Base-by-base conservation (phyloP, 2,113 vertebrate species). In the Aegotheles bennettii region DNA sequence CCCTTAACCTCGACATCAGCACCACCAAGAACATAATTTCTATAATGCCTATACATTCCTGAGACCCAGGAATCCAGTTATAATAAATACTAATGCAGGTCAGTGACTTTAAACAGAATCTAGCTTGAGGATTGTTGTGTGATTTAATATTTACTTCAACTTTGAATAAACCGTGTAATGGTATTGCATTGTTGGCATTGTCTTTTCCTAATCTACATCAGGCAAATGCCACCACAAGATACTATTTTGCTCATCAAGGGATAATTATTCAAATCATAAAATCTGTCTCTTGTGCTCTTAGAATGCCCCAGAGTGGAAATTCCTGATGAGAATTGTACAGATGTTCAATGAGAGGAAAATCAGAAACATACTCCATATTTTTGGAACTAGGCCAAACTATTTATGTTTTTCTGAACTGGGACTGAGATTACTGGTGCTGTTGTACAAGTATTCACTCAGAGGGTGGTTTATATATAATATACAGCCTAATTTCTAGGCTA, bases 401-500 rank as follows among this genome's bases (percentile, higher is more conserved):
- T 95, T 87, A 48, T 91, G 63, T 95, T 91, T 38, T 84, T 94
- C 47, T 91, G 79, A 94, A 38, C 80, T 64, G 54, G 91, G 83
- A 63, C 63, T 47, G 29, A 51, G 77, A 92, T 80, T 89, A 89
- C 59, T 80, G 89, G 73, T 88, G 35, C 60, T 92, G 90, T 90
- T 93, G 61, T 90, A 81, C 79, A 93, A 94, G 87, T 93, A 75
- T 92, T 94, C 93, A 89, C 83, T 93, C 93, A 81, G 85, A 93
- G 92, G 75, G 83, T 93, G 88, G 85, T 90, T 96, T 92, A 94
- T 95, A 70, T 92, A 82, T 81, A 92, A 89, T 91, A 95, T 75
- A 89, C 2, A 4, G 43, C 60, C 78, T 93, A 97, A 95, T 96
- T 97, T 97, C 88, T 84, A 77, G 47, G 54, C 68, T 92, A 47